These are phyloP conservation scores for Enteromius paludinosus DNA, from an alignment of 2,797 vertebrate species.

Conservation along the genomic window DNA sequence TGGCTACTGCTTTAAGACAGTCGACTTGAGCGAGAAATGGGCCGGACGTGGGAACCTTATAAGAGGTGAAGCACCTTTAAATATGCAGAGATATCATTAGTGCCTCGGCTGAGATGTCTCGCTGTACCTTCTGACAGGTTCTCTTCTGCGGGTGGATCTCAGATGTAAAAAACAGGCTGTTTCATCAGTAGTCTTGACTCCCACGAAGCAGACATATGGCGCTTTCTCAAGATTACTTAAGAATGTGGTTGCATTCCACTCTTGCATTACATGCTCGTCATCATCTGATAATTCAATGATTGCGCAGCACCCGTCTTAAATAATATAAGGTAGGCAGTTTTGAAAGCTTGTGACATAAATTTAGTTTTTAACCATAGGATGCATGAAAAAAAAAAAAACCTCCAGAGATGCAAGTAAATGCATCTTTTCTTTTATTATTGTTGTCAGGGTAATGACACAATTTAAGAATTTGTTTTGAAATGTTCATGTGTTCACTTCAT, in stretches of 20 bases:
- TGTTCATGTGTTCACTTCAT: neutral
- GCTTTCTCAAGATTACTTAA: conserved; percentile 41
- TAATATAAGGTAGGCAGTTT: neutral
- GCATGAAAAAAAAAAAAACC: neutral
- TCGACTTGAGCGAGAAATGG: neutral
- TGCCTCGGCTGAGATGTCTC: conserved; percentile 36
- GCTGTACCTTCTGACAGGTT: conserved; percentile 47
- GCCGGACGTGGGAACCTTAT: conserved; percentile 30
- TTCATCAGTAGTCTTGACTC: conserved; percentile 41
- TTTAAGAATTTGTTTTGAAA: neutral
- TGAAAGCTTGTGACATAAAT: neutral
- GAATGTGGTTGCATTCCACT: conserved; percentile 23
- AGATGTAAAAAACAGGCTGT: conserved; percentile 24
- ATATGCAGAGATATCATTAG: conserved; percentile 60
- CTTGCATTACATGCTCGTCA: neutral
- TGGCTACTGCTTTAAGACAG: conserved; percentile 16
- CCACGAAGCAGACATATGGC: conserved; percentile 39
- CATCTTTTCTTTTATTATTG: neutral
- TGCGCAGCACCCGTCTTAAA: neutral
- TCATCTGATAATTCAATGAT: conserved; percentile 1
- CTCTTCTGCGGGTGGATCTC: conserved; percentile 32
- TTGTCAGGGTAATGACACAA: neutral
- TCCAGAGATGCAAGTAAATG: neutral
- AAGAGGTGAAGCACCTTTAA: conserved; percentile 54
- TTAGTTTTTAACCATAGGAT: neutral